Base-by-base conservation (phyloP, 2,797 vertebrate genomes). In the Fratercula arctica region DNA sequence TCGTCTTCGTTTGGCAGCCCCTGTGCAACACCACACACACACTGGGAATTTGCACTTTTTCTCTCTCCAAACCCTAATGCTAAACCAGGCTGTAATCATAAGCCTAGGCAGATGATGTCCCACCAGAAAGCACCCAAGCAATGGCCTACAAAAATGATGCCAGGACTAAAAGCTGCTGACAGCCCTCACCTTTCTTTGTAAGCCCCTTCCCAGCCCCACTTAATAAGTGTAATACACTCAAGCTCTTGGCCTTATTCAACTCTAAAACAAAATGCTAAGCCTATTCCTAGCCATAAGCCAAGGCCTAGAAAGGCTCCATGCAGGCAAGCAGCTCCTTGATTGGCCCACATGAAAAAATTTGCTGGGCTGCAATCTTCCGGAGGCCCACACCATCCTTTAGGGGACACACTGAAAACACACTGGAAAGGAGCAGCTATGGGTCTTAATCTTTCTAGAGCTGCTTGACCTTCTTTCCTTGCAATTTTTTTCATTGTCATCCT, bases 1-100 rank as follows among this genome's bases (percentile, higher is more conserved):
- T 50, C 24, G 11, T 17, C 41, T 66, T 69, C 37, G 33, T 59
- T 41, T 56, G 46, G 46, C 37, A 83, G n/a, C 2, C 15, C 13
- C 29, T 10, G 20, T 70, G 39, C 43, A 74, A 16, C 20, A 78
- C 16, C 3, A 17, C 29, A 9, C 1, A 0, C 1, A 0, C 6
- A 33, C 33, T 41, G 19, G 41, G 35, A 31, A 37, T 53, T 24
- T 64, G 31, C 28, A 16, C 25, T 85, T 89, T 25, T 23, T 15
- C 35, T 84, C 51, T 51, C 81, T 60, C 39, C 31, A 45, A 67
- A 78, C 16, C 9, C 20, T 3, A 59, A 67, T 7, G 14, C 29
- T 46, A 74, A 93, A 63, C 35, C 26, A 80, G 54, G 21, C 35
- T 75, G 66, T 4, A 67, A 43, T 0, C 0, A 0, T 11, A 67